phyloP scores from a whole-genome alignment of 2,797 vertebrate species.

The Euphonia xanthogaster region DNA sequence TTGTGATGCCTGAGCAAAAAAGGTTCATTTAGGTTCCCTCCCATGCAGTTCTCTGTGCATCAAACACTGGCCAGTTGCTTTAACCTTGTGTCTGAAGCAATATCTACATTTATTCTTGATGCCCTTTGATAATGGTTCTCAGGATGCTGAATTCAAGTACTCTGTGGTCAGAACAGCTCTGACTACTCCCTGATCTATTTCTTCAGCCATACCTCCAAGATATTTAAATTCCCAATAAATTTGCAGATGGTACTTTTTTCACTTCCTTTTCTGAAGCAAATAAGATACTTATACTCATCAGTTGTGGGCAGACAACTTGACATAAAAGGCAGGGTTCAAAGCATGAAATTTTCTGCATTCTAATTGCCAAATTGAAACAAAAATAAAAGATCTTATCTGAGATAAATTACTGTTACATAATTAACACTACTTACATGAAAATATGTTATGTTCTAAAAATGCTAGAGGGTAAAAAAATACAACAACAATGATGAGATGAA shows the following conservation, averaged over 20 bases:
- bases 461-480: conserved; percentile 67
- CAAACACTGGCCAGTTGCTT: not conserved
- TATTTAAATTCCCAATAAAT: conserved; percentile 57
- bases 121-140: not conserved
- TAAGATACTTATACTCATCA: conserved; percentile 54
- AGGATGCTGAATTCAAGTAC: not conserved
- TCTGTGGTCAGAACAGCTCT: not conserved
- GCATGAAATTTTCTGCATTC: conserved; percentile 59
- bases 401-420: conserved; percentile 70
- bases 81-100: not conserved
- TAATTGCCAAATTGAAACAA: conserved; percentile 71
- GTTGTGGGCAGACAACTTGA: conserved; percentile 66
- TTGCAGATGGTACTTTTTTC: conserved; percentile 68
- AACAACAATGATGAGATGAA: conserved; percentile 68
- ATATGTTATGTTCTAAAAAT: conserved; percentile 68
- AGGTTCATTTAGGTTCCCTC: not conserved
- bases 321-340: conserved; percentile 68
- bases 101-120: not conserved
- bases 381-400: conserved; percentile 69
- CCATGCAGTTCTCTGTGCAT: not conserved
- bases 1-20: not conserved
- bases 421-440: conserved; percentile 67
- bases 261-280: conserved; percentile 64
- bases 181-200: not conserved
- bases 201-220: conserved; percentile 25